Percentiles rank a stretch among this genome's conserved stretches.
Conservation (phyloP, 2,113 vertebrate genomes). For the Bettongia penicillata region DNA sequence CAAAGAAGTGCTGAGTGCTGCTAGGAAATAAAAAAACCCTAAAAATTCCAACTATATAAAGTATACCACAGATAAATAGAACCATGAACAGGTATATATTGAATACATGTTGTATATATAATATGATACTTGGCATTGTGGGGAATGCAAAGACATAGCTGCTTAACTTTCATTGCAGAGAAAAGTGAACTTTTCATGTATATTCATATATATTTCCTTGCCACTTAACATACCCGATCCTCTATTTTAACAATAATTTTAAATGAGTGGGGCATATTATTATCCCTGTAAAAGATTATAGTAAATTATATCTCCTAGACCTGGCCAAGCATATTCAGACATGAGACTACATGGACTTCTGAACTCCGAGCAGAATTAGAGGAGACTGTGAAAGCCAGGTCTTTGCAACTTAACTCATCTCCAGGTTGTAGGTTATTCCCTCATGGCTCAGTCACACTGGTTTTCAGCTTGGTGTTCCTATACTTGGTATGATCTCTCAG, state of each 20-base stretch:
- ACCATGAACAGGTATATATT: neutral
- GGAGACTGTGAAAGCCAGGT: neutral
- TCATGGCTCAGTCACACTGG: neutral
- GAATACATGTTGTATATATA: neutral
- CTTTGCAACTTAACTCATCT: neutral
- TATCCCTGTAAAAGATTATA: neutral
- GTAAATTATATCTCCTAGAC: neutral
- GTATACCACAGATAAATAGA: neutral
- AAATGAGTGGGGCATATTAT: neutral
- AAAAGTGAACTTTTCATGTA: neutral
- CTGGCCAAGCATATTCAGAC: neutral
- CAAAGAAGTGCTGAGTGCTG: constrained; percentile 24
- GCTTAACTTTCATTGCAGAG: neutral
- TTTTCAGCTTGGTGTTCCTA: neutral
- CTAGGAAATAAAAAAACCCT: constrained; percentile 7
- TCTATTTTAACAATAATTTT: neutral
- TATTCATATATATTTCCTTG: too few species aligned
- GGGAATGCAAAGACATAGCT: neutral
- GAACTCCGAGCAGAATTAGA: neutral
- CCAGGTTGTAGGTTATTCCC: neutral
- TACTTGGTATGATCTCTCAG: neutral
- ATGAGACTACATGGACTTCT: neutral
- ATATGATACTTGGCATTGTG: neutral
- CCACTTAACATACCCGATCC: too few species aligned
- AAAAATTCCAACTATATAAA: neutral